Conservation (phyloP, 2,113 vertebrate genomes). For the Tragulus kanchil region DNA sequence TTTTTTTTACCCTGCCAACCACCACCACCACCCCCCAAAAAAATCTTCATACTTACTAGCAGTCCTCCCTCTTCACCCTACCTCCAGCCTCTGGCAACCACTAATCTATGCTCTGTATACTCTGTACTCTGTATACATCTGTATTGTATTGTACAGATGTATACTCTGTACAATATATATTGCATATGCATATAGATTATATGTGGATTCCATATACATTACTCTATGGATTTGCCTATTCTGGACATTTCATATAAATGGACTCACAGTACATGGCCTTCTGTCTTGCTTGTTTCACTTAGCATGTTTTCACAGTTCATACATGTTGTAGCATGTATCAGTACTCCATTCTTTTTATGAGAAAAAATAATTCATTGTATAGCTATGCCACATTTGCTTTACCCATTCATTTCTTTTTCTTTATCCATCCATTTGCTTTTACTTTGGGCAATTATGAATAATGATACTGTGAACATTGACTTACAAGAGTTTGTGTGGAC, state of each 20-base stretch:
- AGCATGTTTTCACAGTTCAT: not conserved
- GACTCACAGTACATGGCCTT: not conserved
- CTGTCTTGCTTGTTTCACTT: not conserved
- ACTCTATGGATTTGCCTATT: not conserved
- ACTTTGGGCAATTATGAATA: not conserved
- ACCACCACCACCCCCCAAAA: fast-evolving
- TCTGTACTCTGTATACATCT: no score
- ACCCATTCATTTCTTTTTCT: not conserved
- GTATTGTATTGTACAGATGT: no score
- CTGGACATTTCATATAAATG: not conserved
- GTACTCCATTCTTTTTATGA: not conserved
- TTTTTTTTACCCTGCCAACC: not conserved
- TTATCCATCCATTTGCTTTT: not conserved
- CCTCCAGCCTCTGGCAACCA: not conserved
- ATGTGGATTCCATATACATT: no score
- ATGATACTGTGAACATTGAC: not conserved
- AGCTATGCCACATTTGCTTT: not conserved
- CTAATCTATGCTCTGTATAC: not conserved
- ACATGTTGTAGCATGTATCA: not conserved
- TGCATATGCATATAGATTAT: no score
- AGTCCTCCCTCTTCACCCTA: not conserved
- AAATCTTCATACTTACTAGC: not conserved
- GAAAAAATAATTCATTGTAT: not conserved
- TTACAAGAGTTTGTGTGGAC: not conserved
- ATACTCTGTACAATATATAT: no score